Evolutionary conservation across 2,797 vertebrate species (phyloP).

Genomic region (Nyctibius grandis): DNA sequence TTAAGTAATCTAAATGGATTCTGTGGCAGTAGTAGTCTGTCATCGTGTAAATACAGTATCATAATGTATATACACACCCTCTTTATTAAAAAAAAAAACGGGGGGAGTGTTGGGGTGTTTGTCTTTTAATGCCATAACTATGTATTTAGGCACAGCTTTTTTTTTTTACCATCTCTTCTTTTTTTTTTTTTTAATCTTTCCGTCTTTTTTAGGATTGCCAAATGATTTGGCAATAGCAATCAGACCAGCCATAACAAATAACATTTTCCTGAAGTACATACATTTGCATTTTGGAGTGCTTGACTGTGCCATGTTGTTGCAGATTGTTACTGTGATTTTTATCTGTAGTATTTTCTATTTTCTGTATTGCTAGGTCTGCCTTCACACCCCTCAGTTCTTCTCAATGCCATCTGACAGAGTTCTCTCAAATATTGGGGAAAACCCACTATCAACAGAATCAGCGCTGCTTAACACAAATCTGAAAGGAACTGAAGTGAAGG

Average conservation of each 20-base stretch:
- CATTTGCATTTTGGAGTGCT: background rate
- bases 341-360: background rate
- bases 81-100: background rate
- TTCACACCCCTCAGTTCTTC: background rate
- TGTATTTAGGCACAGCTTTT: background rate
- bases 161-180: background rate
- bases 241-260: background rate
- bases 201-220: background rate
- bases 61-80: background rate
- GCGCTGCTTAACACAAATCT: background rate
- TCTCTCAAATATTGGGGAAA: background rate
- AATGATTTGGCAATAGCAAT: background rate
- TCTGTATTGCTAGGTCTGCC: background rate
- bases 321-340: background rate
- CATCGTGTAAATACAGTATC: background rate
- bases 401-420: background rate
- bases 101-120: rapidly evolving
- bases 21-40: background rate
- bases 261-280: background rate
- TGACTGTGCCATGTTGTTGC: background rate
- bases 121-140: background rate
- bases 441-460: background rate
- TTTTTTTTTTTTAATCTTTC: background rate
- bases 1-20: background rate
- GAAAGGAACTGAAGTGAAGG: background rate